Conservation (phyloP, 2,888 invertebrate genomes). For the Drosophila setosimentum region DNA sequence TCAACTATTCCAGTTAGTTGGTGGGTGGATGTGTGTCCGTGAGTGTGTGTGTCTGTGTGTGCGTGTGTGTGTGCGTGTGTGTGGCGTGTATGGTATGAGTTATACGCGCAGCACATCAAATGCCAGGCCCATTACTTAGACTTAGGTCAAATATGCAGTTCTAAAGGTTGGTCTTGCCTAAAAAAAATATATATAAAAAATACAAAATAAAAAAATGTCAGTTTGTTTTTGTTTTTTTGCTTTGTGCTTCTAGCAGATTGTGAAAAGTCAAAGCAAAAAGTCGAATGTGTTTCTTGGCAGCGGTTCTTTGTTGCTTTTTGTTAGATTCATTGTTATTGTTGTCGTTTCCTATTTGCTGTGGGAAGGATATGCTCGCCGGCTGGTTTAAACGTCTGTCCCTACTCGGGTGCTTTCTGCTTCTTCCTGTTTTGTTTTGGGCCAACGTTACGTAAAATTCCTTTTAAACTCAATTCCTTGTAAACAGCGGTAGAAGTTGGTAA, state of each 20-base stretch:
- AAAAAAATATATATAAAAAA: neutral
- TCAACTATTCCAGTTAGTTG: neutral
- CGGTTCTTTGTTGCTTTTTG: constrained; percentile 23
- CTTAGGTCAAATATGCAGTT: constrained; percentile 43
- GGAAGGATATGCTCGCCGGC: constrained; percentile 56
- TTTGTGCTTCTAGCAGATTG: constrained; percentile 6
- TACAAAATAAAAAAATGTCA: too few species aligned
- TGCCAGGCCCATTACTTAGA: constrained; percentile 34
- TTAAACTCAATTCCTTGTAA: constrained; percentile 44
- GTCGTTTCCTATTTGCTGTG: constrained; percentile 57
- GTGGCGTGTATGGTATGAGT: constrained; percentile 19
- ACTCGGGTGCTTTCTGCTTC: constrained; percentile 3
- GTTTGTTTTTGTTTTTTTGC: constrained; percentile 9
- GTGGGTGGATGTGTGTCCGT: constrained; percentile 24
- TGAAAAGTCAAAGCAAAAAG: constrained; percentile 57
- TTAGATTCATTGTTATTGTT: constrained; percentile 44
- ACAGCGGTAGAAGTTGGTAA: constrained; percentile 3
- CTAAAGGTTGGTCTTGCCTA: constrained; percentile 33
- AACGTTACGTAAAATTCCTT: constrained; percentile 65
- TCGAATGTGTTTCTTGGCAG: constrained; percentile 42
- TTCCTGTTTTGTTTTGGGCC: constrained; percentile 1
- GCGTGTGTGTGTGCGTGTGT: neutral
- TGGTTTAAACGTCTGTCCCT: constrained; percentile 30
- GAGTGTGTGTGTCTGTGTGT: neutral
- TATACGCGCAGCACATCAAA: constrained; percentile 20